Conservation (phyloP, 30 jellyfish, hydroid and myxozoan species). For the Clytia hemisphaerica region DNA sequence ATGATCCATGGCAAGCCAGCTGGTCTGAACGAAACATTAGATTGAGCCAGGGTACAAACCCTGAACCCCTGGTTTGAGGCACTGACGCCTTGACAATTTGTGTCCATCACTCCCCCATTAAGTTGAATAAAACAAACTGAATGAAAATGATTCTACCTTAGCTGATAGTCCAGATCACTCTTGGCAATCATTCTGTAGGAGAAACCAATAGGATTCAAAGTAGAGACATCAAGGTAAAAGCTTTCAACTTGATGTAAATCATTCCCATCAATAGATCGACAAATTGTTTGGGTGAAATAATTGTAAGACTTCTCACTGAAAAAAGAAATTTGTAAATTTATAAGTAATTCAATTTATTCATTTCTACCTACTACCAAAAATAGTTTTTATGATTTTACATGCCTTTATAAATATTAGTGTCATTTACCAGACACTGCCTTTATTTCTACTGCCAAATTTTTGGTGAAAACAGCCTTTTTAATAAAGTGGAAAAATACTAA, state of each 20-base stretch:
- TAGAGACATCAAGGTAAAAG: slow-evolving; percentile 5
- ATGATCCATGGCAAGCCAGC: too few relatives aligned
- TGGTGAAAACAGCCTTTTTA: background rate
- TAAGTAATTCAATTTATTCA: background rate
- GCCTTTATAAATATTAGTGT: background rate
- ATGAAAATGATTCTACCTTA: too few relatives aligned
- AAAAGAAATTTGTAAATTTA: background rate
- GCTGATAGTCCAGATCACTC: slow-evolving; percentile 21
- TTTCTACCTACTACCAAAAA: too few relatives aligned
- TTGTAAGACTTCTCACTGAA: background rate
- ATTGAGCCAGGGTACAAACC: too few relatives aligned
- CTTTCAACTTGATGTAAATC: background rate
- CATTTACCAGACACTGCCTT: background rate
- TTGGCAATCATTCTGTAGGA: slow-evolving; percentile 32
- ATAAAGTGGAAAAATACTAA: background rate
- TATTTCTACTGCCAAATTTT: too few relatives aligned
- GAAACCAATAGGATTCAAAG: slow-evolving; percentile 33
- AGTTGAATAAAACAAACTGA: too few relatives aligned
- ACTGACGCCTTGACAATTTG: too few relatives aligned
- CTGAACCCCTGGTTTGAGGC: too few relatives aligned
- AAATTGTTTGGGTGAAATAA: slow-evolving; percentile 1
- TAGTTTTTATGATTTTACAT: too few relatives aligned
- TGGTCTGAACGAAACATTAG: too few relatives aligned
- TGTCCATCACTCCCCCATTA: too few relatives aligned
- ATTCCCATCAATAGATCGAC: background rate